Conservation (phyloP, 2,797 vertebrate species). For the Vireo griseus region DNA sequence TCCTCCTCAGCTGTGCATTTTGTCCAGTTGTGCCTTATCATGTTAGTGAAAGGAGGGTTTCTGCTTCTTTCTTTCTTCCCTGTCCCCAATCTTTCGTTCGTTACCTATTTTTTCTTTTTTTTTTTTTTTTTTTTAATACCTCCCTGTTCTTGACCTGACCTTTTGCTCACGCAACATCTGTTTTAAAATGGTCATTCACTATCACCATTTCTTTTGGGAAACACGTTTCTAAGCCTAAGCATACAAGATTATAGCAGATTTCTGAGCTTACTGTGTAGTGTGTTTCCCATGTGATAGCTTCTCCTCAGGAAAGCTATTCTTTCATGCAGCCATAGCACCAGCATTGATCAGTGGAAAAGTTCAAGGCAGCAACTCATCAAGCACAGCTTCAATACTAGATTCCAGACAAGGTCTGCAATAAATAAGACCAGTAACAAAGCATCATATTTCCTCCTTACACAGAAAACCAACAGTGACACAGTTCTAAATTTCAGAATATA, state of each 20-base stretch:
- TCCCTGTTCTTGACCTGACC: conserved; percentile 58
- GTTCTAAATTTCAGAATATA: conserved; percentile 70
- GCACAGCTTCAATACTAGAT: conserved; percentile 75
- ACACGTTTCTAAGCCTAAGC: conserved; percentile 53
- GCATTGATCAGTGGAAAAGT: conserved; percentile 82
- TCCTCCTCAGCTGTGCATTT: conserved; percentile 38
- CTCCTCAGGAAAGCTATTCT: conserved; percentile 74
- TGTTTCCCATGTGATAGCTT: conserved; percentile 66
- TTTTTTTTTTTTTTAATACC: neutral
- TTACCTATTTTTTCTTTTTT: too few relatives aligned
- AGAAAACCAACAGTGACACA: conserved; percentile 69
- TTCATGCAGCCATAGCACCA: conserved; percentile 70
- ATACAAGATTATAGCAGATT: conserved; percentile 60
- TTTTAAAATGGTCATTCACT: conserved; percentile 64
- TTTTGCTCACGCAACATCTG: conserved; percentile 54
- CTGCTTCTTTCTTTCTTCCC: neutral
- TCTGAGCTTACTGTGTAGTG: conserved; percentile 57
- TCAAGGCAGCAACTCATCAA: conserved; percentile 81
- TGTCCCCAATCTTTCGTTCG: neutral
- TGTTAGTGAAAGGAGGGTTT: conserved; percentile 32
- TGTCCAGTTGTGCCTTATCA: conserved; percentile 36
- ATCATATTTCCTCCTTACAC: conserved; percentile 73
- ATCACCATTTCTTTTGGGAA: conserved; percentile 59
- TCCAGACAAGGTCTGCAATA: conserved; percentile 79
- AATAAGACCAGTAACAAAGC: conserved; percentile 78